Evolutionary conservation across 2,113 vertebrate species (phyloP).

Genomic region (Emydocephalus ijimae): DNA sequence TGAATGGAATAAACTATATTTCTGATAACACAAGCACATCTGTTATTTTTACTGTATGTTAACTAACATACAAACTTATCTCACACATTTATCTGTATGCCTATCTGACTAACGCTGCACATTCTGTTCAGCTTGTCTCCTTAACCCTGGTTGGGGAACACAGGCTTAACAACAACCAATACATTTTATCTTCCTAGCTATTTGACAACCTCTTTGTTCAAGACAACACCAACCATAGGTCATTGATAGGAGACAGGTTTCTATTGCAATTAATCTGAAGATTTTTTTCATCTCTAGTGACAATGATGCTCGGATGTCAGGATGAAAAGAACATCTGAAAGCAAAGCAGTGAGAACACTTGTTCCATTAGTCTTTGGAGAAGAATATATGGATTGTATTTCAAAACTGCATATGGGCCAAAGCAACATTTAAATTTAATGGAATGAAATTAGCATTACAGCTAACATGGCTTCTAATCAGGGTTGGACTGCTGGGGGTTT

Average conservation of each 20-base stretch:
- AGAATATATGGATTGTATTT: not conserved
- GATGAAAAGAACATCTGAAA: not conserved
- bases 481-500: too few relatives aligned
- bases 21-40: too few relatives aligned
- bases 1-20: too few relatives aligned
- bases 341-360: not conserved
- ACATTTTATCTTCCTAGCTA: not conserved
- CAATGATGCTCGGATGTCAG: not conserved
- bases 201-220: not conserved
- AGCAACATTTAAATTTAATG: not conserved
- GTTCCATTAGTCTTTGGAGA: not conserved
- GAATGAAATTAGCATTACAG: not conserved
- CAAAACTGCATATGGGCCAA: not conserved
- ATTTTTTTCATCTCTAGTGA: not conserved
- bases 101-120: too few relatives aligned
- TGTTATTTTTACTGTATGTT: too few relatives aligned
- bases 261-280: not conserved
- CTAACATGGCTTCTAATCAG: not conserved
- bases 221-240: not conserved
- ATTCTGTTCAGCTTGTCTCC: too few relatives aligned
- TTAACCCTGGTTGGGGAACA: too few relatives aligned
- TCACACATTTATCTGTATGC: too few relatives aligned
- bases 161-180: too few relatives aligned
- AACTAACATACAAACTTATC: too few relatives aligned
- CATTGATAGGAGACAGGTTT: not conserved